A percentile compares a stretch with the other conserved stretches of the same genome.
Evolutionary conservation across 2,797 vertebrate species (phyloP).

Genomic region (Falco cherrug): DNA sequence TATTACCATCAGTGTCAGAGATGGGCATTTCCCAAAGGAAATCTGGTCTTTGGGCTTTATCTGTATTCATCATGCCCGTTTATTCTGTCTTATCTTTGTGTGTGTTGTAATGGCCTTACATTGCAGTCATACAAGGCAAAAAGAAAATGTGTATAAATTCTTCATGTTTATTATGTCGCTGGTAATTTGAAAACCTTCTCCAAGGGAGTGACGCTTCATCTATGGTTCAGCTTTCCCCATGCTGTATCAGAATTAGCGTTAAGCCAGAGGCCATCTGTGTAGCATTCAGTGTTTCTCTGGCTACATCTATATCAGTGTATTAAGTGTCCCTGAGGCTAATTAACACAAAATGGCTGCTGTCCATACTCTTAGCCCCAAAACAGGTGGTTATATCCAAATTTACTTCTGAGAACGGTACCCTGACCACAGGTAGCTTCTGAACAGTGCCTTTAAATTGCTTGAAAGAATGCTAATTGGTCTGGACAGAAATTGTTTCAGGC

Average conservation of each 20-base stretch:
- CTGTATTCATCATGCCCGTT: neutral
- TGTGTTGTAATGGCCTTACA: neutral
- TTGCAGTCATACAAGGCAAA: neutral
- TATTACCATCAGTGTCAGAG: neutral
- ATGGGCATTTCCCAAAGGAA: constrained; percentile 5
- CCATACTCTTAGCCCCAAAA: neutral
- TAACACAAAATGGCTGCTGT: neutral
- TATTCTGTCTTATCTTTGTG: neutral
- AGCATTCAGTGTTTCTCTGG: neutral
- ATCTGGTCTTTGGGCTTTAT: neutral
- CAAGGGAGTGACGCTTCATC: neutral
- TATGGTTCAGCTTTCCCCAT: neutral
- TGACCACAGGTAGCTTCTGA: neutral
- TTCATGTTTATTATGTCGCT: neutral
- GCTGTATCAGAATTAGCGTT: constrained; percentile 7
- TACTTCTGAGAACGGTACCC: neutral
- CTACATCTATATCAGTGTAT: neutral
- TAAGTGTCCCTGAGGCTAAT: neutral
- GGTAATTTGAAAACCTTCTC: neutral
- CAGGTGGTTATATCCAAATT: neutral
- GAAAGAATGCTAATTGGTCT: neutral
- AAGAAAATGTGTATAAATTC: neutral
- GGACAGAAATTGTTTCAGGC: neutral
- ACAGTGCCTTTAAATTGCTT: neutral
- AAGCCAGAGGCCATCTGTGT: constrained; percentile 20